Evolutionary conservation across 2,888 invertebrate species (phyloP).

Genomic region (Temnothorax ravouxi): DNA sequence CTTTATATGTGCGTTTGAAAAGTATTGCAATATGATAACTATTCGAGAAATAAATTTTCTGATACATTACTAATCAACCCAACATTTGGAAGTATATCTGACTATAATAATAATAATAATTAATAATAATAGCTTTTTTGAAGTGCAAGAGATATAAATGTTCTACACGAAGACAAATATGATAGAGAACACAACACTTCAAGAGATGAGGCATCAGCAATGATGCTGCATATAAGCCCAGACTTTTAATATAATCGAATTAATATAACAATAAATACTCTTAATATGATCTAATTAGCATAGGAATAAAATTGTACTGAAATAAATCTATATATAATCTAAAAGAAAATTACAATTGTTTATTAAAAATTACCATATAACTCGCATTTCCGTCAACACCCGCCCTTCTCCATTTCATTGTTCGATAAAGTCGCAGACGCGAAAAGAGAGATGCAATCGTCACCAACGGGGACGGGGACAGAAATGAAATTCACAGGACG

Average conservation of each 20-base stretch:
- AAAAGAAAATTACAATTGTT: not conserved
- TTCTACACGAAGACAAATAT: not conserved
- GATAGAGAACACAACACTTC: not conserved
- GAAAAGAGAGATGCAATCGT: slow-evolving; percentile 40
- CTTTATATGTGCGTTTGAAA: too few species aligned
- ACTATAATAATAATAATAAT: not conserved
- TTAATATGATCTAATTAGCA: not conserved
- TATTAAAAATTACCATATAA: not conserved
- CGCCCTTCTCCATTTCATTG: slow-evolving; percentile 5
- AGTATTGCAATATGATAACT: not conserved
- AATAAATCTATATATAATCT: not conserved
- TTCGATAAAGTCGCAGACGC: slow-evolving; percentile 44
- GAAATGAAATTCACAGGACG: slow-evolving; percentile 37
- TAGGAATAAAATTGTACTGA: not conserved
- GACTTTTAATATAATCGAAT: too few species aligned
- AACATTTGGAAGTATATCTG: not conserved
- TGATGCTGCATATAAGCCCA: too few species aligned
- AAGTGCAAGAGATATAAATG: not conserved
- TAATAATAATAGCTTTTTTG: not conserved
- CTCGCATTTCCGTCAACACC: not conserved
- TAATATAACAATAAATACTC: too few species aligned
- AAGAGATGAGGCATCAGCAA: not conserved
- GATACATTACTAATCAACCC: not conserved
- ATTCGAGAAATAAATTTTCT: not conserved
- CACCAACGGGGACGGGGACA: slow-evolving; percentile 5